Evolutionary conservation across 2,888 invertebrate genomes (phyloP), one percentile per base, ranked within the genome.

Genomic region (Hetaerina titia): DNA sequence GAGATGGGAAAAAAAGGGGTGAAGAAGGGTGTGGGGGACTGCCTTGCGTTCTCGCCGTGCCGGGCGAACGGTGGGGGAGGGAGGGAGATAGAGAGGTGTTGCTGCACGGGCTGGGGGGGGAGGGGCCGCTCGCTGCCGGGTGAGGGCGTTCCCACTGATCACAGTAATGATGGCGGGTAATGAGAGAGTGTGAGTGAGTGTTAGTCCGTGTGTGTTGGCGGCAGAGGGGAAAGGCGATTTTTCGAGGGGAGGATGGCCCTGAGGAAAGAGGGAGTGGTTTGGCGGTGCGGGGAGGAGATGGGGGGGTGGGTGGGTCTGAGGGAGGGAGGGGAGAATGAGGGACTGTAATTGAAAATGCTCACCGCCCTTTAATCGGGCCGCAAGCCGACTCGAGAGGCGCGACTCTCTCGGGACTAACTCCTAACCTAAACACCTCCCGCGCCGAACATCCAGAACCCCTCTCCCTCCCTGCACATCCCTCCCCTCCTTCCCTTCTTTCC

Each of bases 321-420:
- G 1, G 45, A 45, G 1, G 56, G 31, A 56, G 81, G 57, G 15
- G 89, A 92, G 92, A 74, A 92, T 92, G 92, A 92, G 92, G 69
- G 69, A 92, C 92, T 92, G 92, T 92, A 92, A 92, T 92, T 92
- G 92, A 92, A 92, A 92, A 92, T 92, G 92, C 92, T 92, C 92
- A 92, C 92, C 92, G 92, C 92, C 92, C 92, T 92, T 92, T 92
- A 92, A 92, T 92, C 92, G 92, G 92, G n/a, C 92, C 45, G n/a
- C 69, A n/a, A 69, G 92, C 92, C 92, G 92, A 69, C 92, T 31
- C 81, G 92, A 22, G 92, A 90, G 90, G 90, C 64, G 90, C 63
- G 90, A 90, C 64, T 31, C 90, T 90, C 60, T 60, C 56, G 60
- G 90, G 60, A 25, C 90, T 60, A 58, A 90, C 90, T 89, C 58